Percentiles rank a stretch among this genome's conserved stretches.
Conservation (phyloP, 2,113 vertebrate genomes). For the Illadopsis cleaveri region DNA sequence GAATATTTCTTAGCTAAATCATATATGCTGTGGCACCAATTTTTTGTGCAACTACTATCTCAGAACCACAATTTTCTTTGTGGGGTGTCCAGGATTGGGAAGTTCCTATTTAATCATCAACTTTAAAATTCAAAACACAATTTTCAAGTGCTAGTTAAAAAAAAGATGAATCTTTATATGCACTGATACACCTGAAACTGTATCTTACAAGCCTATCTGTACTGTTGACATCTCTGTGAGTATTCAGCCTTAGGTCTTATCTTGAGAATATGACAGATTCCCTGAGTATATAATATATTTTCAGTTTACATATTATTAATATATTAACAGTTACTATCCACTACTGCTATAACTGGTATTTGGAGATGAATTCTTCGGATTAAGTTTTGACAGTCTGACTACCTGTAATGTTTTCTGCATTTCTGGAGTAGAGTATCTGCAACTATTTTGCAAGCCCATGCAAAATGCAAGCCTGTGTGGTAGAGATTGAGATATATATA, state of each 20-base stretch:
- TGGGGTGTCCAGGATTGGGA: background rate
- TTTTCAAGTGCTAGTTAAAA: background rate
- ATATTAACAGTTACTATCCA: background rate
- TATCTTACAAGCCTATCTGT: background rate
- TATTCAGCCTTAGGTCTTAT: background rate
- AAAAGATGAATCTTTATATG: background rate
- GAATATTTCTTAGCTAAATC: background rate
- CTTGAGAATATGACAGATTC: background rate
- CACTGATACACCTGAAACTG: background rate
- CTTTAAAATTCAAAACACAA: background rate
- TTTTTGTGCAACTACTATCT: background rate
- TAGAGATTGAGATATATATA: background rate
- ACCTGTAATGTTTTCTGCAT: background rate
- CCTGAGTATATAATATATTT: background rate
- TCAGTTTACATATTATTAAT: background rate
- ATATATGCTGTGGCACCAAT: background rate
- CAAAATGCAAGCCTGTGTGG: background rate
- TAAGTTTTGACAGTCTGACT: background rate
- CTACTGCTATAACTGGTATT: background rate
- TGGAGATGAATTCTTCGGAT: background rate
- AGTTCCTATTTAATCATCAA: background rate
- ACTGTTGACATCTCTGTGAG: background rate
- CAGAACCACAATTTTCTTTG: background rate
- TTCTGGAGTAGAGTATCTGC: background rate
- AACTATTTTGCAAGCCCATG: background rate